Evolutionary conservation across 2,888 invertebrate genomes (phyloP).

Genomic region (Laspeyria flexula): DNA sequence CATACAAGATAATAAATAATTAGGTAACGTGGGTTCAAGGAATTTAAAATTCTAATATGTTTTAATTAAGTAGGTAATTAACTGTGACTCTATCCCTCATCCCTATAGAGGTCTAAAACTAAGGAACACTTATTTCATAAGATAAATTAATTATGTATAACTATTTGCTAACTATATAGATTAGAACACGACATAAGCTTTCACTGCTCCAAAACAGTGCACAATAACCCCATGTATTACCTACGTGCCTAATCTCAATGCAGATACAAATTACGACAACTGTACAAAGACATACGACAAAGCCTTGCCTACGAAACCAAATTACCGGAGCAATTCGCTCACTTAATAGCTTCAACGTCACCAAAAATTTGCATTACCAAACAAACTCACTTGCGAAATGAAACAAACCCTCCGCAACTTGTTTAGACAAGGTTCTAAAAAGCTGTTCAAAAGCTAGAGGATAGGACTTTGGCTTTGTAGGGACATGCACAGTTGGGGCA

Average conservation of each 20-base stretch:
- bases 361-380: constrained; percentile 79
- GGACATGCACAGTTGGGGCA: constrained; percentile 53
- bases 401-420: constrained; percentile 34
- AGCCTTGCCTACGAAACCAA: constrained; percentile 83
- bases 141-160: too few species aligned
- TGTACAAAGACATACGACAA: constrained; percentile 68
- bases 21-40: too few species aligned
- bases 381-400: constrained; percentile 57
- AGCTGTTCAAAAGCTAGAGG: constrained; percentile 2
- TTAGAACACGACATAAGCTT: constrained; percentile 49
- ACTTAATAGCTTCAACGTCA: constrained; percentile 79
- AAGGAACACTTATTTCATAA: too few species aligned
- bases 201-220: constrained; percentile 56
- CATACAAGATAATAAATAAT: too few species aligned
- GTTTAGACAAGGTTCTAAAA: constrained; percentile 62
- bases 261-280: constrained; percentile 69
- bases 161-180: too few species aligned
- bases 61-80: too few species aligned
- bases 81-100: too few species aligned
- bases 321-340: constrained; percentile 81
- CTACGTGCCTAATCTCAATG: constrained; percentile 54
- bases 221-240: constrained; percentile 53
- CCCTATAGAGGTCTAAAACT: too few species aligned
- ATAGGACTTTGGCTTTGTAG: constrained; percentile 60
- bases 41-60: too few species aligned